These are phyloP conservation scores for Pseudotriccus pelzelni DNA, from an alignment of 2,797 vertebrate species.

Conservation along the genomic window DNA sequence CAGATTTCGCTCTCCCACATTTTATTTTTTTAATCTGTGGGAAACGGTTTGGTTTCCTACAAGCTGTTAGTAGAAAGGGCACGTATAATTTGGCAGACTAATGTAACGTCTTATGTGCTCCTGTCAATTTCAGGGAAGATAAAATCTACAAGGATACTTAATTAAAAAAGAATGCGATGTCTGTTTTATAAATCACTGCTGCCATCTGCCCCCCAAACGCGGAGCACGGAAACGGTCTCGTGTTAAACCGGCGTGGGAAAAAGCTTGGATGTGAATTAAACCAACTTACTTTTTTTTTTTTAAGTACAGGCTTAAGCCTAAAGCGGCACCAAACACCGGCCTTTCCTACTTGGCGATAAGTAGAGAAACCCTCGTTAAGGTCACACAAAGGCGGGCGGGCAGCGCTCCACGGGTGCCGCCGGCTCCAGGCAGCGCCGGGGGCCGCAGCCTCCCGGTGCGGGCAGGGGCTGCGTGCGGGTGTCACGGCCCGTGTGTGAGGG, in stretches of 20 bases:
- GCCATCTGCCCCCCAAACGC: background rate
- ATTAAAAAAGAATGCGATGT: background rate
- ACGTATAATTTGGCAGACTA: background rate
- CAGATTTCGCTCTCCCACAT: background rate
- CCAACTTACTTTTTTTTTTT: background rate
- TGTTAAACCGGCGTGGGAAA: background rate
- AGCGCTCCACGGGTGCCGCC: background rate
- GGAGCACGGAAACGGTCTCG: background rate
- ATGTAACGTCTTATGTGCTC: background rate
- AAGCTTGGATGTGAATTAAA: background rate
- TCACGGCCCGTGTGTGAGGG: accelerated
- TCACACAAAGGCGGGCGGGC: background rate
- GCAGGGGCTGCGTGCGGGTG: background rate
- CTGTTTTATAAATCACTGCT: slow-evolving; percentile 31
- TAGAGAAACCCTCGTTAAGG: background rate
- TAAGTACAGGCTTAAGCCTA: background rate
- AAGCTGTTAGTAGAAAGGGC: background rate
- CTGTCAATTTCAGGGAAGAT: slow-evolving; percentile 30
- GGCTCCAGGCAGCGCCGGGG: background rate
- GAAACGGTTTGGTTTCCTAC: background rate
- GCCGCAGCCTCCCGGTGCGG: background rate
- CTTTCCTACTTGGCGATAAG: background rate
- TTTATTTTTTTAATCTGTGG: background rate
- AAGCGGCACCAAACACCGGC: background rate
- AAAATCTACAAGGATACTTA: slow-evolving; percentile 50